Evolutionary conservation across 2,113 vertebrate genomes (phyloP).

Genomic region (Aegypius monachus): DNA sequence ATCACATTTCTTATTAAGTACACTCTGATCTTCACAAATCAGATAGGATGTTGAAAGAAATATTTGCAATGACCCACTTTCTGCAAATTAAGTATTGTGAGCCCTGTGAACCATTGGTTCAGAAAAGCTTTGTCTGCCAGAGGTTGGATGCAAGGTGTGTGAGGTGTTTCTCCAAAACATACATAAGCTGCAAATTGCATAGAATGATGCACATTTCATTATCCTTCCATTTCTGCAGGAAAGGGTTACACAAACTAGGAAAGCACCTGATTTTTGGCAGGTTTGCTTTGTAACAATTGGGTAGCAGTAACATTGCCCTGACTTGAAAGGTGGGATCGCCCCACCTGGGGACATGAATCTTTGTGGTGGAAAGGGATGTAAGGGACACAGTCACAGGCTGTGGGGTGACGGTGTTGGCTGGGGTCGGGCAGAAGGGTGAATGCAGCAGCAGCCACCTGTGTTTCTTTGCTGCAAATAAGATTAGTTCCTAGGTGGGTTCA

Average conservation of each 20-base stretch:
- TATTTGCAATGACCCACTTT: background rate
- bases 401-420: background rate
- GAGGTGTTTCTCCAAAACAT: background rate
- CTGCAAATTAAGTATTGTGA: background rate
- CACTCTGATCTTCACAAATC: background rate
- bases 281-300: background rate
- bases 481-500: background rate
- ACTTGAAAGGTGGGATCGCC: background rate
- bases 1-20: background rate
- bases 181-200: background rate
- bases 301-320: background rate
- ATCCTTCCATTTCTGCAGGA: background rate
- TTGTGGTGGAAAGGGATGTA: background rate
- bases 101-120: background rate
- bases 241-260: background rate
- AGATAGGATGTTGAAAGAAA: background rate
- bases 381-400: background rate
- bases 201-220: background rate
- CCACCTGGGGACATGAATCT: background rate
- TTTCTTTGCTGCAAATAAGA: background rate
- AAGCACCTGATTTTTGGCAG: background rate
- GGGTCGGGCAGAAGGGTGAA: background rate
- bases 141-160: accelerated
- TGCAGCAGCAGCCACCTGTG: background rate
- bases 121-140: background rate